These are phyloP conservation scores for Chironomus striatipennis DNA, from an alignment of 1,140 invertebrate genomes.

Conservation along the genomic window DNA sequence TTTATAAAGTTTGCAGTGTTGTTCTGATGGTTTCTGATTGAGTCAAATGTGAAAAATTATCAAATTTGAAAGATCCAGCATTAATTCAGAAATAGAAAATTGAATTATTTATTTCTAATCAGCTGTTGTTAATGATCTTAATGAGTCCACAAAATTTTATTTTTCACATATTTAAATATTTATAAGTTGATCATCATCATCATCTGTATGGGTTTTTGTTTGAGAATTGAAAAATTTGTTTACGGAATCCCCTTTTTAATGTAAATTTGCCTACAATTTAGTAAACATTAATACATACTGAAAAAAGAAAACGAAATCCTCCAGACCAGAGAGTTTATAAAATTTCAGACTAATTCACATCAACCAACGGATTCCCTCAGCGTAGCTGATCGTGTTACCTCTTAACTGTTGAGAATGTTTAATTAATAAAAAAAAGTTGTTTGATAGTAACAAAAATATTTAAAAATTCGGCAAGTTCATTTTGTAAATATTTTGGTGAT, in stretches of 20 bases:
- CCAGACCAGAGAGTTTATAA: constrained; percentile 3
- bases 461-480: constrained; percentile 1
- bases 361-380: neutral
- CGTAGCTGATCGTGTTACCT: constrained; percentile 14
- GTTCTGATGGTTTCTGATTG: too few species aligned
- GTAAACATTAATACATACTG: constrained; percentile 20
- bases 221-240: neutral
- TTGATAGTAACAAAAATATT: constrained; percentile 22
- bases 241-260: constrained; percentile 22
- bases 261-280: constrained; percentile 24
- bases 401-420: neutral
- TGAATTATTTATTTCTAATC: too few species aligned
- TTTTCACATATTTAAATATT: neutral
- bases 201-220: neutral
- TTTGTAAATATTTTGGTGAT: constrained; percentile 22
- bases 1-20: too few species aligned
- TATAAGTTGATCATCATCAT: constrained; percentile 11
- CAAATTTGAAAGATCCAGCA: too few species aligned
- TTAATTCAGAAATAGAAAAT: too few species aligned
- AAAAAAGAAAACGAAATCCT: constrained; percentile 17
- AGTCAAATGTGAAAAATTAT: too few species aligned
- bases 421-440: constrained; percentile 10
- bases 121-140: too few species aligned
- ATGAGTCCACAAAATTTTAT: too few species aligned
- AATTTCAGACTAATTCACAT: neutral